Percentiles rank a stretch among this genome's conserved stretches.
Conservation (phyloP, 1,140 invertebrate species). For the Lepidurus apus region DNA sequence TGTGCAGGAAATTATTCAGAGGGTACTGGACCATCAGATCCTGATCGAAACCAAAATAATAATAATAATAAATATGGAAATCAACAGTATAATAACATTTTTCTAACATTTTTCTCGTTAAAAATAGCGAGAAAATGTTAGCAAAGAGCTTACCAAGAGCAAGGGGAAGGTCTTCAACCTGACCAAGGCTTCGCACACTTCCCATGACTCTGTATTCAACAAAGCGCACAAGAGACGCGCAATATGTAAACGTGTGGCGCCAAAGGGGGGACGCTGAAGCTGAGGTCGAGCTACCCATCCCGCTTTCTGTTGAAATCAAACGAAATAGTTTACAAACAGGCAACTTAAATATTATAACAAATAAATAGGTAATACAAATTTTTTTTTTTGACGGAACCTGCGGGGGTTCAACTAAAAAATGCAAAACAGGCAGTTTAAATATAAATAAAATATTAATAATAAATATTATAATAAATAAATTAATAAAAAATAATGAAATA, state of each 20-base stretch:
- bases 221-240: conserved; percentile 64
- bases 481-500: no score
- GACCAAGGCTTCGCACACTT: conserved; percentile 51
- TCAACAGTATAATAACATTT: background rate
- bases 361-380: background rate
- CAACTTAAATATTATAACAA: background rate
- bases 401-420: background rate
- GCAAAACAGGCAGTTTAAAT: background rate
- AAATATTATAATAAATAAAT: no score
- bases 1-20: conserved; percentile 86
- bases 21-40: conserved; percentile 76
- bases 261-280: conserved; percentile 55
- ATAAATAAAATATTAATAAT: background rate
- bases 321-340: background rate
- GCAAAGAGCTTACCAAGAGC: conserved; percentile 53
- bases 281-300: background rate
- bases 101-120: background rate
- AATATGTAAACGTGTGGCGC: conserved; percentile 67
- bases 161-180: conserved; percentile 56
- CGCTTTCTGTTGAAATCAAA: background rate
- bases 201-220: conserved; percentile 58
- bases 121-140: background rate
- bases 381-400: background rate
- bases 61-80: conserved; percentile 24
- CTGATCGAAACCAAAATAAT: conserved; percentile 49